Conservation (phyloP, 2,113 vertebrate species). For the Perognathus longimembris region DNA sequence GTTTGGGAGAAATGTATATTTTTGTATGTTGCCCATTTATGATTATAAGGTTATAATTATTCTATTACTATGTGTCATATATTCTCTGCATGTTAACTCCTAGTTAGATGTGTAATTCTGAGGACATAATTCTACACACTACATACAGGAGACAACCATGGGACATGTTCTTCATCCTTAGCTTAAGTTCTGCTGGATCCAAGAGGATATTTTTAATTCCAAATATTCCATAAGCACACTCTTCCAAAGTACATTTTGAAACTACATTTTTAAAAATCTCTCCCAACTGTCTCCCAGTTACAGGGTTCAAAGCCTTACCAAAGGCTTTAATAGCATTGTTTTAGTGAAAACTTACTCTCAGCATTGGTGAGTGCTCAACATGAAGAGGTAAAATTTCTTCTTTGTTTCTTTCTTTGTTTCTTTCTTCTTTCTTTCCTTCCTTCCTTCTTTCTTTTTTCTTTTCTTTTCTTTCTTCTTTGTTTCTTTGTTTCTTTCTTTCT, state of each 20-base stretch:
- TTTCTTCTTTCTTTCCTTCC: no score
- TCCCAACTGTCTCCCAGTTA: neutral
- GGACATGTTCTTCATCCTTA: no score
- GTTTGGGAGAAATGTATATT: neutral
- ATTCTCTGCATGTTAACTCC: neutral
- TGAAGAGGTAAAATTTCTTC: neutral
- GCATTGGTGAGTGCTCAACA: neutral
- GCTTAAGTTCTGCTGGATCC: neutral
- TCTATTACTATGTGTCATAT: neutral
- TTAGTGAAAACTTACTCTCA: neutral
- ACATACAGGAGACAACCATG: no score
- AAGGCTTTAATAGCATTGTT: neutral
- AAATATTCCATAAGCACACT: neutral
- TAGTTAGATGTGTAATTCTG: neutral
- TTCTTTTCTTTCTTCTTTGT: no score
- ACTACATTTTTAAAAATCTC: neutral
- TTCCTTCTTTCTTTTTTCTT: no score
- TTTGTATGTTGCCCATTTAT: neutral
- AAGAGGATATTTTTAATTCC: neutral
- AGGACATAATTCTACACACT: neutral
- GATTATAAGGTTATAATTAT: neutral
- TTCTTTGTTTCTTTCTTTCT: no score
- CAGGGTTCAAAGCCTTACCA: neutral
- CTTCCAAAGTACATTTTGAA: neutral
- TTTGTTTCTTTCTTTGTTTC: no score